Percentiles rank a stretch among this genome's conserved stretches.
Conservation (phyloP, 2,113 vertebrate genomes). For the Castor canadensis region DNA sequence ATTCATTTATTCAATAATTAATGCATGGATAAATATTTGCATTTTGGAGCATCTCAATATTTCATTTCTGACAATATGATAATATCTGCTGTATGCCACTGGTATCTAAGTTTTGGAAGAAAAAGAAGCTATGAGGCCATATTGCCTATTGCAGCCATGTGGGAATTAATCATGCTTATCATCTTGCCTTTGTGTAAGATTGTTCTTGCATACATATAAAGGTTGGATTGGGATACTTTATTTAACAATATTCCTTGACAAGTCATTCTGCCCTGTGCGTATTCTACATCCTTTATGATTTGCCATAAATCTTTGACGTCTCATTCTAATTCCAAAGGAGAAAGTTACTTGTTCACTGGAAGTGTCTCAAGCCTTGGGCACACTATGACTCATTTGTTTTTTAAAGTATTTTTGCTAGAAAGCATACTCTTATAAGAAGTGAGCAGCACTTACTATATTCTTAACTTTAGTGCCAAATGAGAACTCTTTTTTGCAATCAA, state of each 20-base stretch:
- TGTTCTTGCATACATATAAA: neutral
- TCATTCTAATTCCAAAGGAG: neutral
- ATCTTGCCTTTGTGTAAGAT: neutral
- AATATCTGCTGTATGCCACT: neutral
- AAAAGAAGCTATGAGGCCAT: neutral
- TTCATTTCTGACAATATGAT: neutral
- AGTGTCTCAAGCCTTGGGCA: neutral
- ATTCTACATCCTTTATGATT: neutral
- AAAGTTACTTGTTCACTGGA: neutral
- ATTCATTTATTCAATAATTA: neutral
- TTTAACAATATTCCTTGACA: neutral
- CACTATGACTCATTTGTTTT: neutral
- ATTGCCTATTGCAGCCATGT: neutral
- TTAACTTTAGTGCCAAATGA: slow-evolving; percentile 20
- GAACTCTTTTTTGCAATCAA: neutral
- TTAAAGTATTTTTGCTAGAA: slow-evolving; percentile 38
- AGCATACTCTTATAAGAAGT: neutral
- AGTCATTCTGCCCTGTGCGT: neutral
- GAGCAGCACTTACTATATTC: neutral
- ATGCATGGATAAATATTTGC: neutral
- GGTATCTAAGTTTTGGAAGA: neutral
- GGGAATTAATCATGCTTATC: neutral
- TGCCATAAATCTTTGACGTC: neutral
- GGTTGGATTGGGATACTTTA: neutral
- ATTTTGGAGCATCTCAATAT: neutral